Percentiles rank a stretch among this genome's conserved stretches.
Conservation (phyloP, 2,113 vertebrate species). For the Benthochromis sp. region DNA sequence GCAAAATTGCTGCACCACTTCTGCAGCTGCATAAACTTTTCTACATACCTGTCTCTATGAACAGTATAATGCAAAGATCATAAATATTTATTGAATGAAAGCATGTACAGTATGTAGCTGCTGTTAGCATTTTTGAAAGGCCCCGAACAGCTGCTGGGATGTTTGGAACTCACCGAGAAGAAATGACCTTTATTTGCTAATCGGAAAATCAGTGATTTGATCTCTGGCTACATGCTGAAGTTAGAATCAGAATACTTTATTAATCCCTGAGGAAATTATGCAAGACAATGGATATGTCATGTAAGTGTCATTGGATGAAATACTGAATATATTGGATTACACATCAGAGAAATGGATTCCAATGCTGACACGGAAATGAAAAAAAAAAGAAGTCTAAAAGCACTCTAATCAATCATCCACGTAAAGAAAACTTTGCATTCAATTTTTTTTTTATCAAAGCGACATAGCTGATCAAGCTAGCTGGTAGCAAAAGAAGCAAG, state of each 20-base stretch:
- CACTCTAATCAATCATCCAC: neutral
- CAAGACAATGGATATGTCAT: neutral
- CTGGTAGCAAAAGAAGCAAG: neutral
- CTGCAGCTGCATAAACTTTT: neutral
- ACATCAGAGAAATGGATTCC: neutral
- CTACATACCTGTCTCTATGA: neutral
- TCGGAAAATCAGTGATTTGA: too few species aligned
- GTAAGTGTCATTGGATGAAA: neutral
- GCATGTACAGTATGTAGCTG: neutral
- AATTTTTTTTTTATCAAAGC: neutral
- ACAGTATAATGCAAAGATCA: neutral
- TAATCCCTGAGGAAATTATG: neutral
- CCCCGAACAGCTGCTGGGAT: neutral
- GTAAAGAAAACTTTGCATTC: neutral
- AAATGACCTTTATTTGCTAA: neutral
- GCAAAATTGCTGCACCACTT: neutral
- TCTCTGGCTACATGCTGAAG: too few species aligned
- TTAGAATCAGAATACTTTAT: too few species aligned
- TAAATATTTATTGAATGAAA: neutral
- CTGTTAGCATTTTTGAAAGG: neutral
- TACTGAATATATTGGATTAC: neutral
- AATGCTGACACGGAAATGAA: neutral
- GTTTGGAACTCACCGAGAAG: neutral
- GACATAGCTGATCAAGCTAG: neutral
- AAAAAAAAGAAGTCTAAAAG: neutral